Percentiles rank a stretch among this genome's conserved stretches.
Conservation (phyloP, 1,140 invertebrate genomes). For the Drosophila baimaii region DNA sequence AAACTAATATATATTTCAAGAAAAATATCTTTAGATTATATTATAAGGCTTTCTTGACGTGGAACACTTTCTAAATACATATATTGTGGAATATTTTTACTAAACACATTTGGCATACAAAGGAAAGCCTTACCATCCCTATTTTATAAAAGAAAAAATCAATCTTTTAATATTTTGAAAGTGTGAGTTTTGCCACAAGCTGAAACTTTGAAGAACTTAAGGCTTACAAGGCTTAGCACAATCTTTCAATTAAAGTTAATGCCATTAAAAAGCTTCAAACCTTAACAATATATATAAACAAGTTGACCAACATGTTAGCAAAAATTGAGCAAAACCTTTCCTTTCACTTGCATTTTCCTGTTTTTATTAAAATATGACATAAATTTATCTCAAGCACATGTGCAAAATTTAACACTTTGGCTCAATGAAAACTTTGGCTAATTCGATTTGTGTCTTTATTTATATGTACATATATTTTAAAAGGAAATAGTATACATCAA, state of each 20-base stretch:
- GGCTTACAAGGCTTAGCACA: not conserved
- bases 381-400: conserved; percentile 4
- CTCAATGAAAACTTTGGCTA: conserved; percentile 14
- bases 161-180: not conserved
- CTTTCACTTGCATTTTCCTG: not conserved
- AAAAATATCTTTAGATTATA: not conserved
- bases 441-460: conserved; percentile 30
- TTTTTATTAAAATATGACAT: not conserved
- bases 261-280: too few relatives aligned
- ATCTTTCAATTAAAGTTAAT: not conserved
- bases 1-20: too few relatives aligned
- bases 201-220: not conserved
- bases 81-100: not conserved
- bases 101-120: too few relatives aligned
- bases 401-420: conserved; percentile 21
- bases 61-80: not conserved
- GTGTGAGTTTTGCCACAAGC: not conserved
- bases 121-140: too few relatives aligned
- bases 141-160: too few relatives aligned
- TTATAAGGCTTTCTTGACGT: not conserved
- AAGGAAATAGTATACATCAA: too few relatives aligned
- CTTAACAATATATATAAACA: too few relatives aligned
- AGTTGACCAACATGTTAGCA: not conserved
- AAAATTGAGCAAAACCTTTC: not conserved
- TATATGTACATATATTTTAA: too few relatives aligned